phyloP scores from a whole-genome alignment of 2,113 vertebrate genomes.

The Chaetodon auriga region DNA sequence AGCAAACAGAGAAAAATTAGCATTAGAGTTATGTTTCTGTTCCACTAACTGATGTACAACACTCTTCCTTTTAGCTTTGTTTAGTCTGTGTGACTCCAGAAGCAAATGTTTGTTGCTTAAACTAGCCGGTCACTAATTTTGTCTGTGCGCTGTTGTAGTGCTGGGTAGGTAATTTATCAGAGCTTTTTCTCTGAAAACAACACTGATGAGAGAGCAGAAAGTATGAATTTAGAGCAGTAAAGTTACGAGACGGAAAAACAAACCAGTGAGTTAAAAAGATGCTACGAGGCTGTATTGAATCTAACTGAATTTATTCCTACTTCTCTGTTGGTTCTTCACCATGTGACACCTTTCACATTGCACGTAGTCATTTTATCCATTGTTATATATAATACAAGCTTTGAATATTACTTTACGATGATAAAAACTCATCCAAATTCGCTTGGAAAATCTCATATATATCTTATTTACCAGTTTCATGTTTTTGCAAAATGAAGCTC shows the following conservation, averaged over 20 bases:
- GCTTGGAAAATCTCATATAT: not conserved
- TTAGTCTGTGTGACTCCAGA: not conserved
- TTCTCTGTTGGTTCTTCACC: no score
- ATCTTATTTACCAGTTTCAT: constrained; percentile 5
- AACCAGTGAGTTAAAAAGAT: not conserved
- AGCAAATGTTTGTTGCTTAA: not conserved
- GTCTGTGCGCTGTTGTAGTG: not conserved
- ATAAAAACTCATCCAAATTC: not conserved
- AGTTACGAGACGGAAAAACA: not conserved
- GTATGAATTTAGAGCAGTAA: not conserved
- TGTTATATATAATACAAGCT: not conserved
- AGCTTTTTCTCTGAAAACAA: not conserved
- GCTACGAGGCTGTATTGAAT: no score
- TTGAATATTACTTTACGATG: not conserved
- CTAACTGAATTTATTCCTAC: no score
- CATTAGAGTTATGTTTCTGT: not conserved
- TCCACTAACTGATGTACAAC: constrained; percentile 1
- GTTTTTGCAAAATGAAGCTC: constrained; percentile 33
- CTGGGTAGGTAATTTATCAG: not conserved
- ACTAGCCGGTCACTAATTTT: not conserved
- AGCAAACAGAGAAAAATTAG: no score
- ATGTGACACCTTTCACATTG: not conserved
- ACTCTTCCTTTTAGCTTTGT: not conserved
- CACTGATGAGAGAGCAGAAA: not conserved
- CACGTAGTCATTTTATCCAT: not conserved